Evolutionary conservation across 2,888 invertebrate genomes (phyloP), one percentile per base, ranked within the genome.

Genomic region (Incurvaria masculella): DNA sequence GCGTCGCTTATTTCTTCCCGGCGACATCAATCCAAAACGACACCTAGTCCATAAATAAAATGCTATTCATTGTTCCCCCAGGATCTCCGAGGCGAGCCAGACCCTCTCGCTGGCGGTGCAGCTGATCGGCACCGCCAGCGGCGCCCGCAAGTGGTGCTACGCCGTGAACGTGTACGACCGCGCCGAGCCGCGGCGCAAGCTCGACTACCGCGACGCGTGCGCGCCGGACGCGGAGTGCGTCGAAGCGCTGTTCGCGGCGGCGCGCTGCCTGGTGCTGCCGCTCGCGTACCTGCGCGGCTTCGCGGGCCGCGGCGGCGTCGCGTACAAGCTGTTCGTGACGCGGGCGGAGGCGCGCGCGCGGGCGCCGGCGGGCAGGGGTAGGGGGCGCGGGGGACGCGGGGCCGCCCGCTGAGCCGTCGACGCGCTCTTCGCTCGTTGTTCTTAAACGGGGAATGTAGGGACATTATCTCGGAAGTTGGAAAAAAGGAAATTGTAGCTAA

Each of bases 111-210:
- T 72, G 60, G 52, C 61, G 0, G 61, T 58, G 0, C 72, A 72
- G 45, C 54, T 71, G 0, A 50, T 72, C 0, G 70, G 73, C 1
- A 67, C 70, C 0, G 57, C 57, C 17, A 27, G 56, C 1, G 67
- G 68, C 50, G 72, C 74, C 0, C 46, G 53, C 0, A 72, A 71
- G 53, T 76, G 75, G 75, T 53, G 48, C 0, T 75, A 71, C 47
- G 69, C 73, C 50, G 52, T 75, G 1, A 68, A 73, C 6, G 49
- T 75, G 2, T 76, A 65, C 51, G 66, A 72, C 42, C 74, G 75
- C 55, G 56, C 53, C 0, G 56, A 67, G 21, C 64, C 64, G 1
- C 60, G 64, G 1, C 64, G 68, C 27, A 72, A 71, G 47, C 69
- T 18, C 19, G 17, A 4, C 17, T 68, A 57, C 43, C 44, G 45